phyloP scores from a whole-genome alignment of 2,797 vertebrate genomes.

The Synaphobranchus kaupii region DNA sequence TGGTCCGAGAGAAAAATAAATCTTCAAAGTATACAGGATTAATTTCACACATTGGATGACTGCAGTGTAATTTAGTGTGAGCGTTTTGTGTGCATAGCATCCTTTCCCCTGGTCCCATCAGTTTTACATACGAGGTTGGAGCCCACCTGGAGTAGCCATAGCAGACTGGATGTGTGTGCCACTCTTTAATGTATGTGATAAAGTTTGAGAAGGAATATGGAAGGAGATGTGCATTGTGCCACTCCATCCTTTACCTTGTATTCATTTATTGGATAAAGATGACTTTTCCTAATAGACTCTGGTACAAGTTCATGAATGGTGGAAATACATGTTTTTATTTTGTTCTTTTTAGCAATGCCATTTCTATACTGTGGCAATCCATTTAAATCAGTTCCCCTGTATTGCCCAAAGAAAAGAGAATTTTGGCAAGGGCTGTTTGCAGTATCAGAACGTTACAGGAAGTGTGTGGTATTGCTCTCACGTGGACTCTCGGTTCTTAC shows the following conservation, averaged over 20 bases:
- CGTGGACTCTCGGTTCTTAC: not conserved
- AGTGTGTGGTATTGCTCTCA: constrained; percentile 8
- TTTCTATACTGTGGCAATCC: constrained; percentile 32
- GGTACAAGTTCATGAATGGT: constrained; percentile 8
- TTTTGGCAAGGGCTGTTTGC: constrained; percentile 29
- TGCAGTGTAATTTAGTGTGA: not conserved
- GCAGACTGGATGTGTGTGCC: not conserved
- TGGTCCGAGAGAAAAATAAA: not conserved
- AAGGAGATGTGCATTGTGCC: not conserved
- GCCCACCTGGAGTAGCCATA: not conserved
- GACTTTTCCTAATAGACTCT: not conserved
- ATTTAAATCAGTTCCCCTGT: constrained; percentile 44
- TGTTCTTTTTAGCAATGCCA: not conserved
- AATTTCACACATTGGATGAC: not conserved
- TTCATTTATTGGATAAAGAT: constrained; percentile 15
- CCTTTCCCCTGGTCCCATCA: not conserved
- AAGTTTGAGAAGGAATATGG: constrained; percentile 8
- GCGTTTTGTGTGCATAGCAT: not conserved
- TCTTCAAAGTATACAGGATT: not conserved
- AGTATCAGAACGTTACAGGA: constrained; percentile 10
- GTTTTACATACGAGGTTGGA: not conserved
- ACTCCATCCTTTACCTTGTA: constrained; percentile 5
- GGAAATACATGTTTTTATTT: constrained; percentile 4
- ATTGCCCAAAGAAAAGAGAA: constrained; percentile 57
- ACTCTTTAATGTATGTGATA: not conserved